Evolutionary conservation across 2,113 vertebrate species (phyloP).

Genomic region (Picathartes gymnocephalus): DNA sequence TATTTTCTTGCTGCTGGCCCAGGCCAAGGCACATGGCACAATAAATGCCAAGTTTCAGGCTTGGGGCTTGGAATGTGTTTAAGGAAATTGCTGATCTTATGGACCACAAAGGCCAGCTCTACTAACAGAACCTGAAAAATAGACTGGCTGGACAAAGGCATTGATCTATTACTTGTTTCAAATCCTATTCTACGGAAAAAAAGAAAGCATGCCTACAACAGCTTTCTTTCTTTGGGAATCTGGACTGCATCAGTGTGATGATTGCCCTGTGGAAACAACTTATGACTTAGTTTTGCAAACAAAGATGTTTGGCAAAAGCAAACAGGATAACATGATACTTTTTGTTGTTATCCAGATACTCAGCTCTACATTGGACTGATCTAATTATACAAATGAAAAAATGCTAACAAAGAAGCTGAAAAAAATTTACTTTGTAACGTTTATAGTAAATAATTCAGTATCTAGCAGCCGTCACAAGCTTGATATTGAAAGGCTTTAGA

Average conservation of each 20-base stretch:
- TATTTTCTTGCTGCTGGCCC: neutral
- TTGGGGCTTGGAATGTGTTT: neutral
- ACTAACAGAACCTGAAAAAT: neutral
- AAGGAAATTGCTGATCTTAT: neutral
- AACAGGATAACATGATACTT: neutral
- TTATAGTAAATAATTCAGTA: neutral
- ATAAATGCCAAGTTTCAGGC: neutral
- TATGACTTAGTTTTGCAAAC: neutral
- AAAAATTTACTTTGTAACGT: neutral
- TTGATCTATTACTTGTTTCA: neutral
- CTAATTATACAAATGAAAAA: neutral
- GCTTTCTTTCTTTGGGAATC: neutral
- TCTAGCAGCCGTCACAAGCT: neutral
- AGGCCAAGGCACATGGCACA: neutral
- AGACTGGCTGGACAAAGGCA: neutral
- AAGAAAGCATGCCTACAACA: neutral
- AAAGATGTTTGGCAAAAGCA: neutral
- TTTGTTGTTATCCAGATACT: neutral
- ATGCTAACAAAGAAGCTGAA: neutral
- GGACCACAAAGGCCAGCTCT: neutral
- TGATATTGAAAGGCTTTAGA: neutral
- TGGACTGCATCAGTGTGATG: neutral
- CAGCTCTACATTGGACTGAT: neutral
- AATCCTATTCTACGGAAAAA: neutral
- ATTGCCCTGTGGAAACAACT: neutral